Evolutionary conservation across 2,113 vertebrate genomes (phyloP).

Genomic region (Semicossyphus pulcher): DNA sequence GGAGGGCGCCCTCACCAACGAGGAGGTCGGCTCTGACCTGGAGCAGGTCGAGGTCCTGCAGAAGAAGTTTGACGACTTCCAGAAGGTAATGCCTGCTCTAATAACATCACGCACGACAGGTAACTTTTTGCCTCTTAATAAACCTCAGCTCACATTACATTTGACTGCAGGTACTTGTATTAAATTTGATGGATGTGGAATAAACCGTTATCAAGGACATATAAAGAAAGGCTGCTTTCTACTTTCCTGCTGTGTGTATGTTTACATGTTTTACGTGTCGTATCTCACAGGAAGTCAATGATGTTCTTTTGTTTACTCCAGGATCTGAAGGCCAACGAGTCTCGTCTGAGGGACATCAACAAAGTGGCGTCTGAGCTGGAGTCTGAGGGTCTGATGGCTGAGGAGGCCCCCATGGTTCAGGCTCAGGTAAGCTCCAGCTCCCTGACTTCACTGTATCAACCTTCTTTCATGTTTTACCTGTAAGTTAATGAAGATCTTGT

Average conservation of each 20-base stretch:
- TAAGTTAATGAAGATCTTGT: neutral
- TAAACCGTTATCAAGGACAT: no score
- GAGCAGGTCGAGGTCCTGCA: conserved; percentile 99
- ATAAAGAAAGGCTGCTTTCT: no score
- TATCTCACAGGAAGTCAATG: neutral
- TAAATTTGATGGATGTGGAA: no score
- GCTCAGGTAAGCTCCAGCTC: conserved; percentile 85
- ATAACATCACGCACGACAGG: no score
- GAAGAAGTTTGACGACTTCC: conserved; percentile 99
- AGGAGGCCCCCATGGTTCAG: conserved; percentile 92
- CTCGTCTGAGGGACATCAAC: conserved; percentile 97
- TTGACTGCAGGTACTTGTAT: no score
- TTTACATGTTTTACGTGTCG: no score
- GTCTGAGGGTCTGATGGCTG: conserved; percentile 96
- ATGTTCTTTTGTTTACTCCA: conserved; percentile 52
- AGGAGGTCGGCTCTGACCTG: conserved; percentile 95
- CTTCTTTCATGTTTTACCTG: neutral
- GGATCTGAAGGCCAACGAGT: conserved; percentile 98
- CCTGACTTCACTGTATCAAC: neutral
- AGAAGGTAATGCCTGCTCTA: conserved; percentile 86
- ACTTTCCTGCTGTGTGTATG: no score
- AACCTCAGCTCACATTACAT: no score
- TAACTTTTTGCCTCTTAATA: no score
- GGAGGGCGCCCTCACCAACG: conserved; percentile 91
- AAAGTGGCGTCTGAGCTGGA: conserved; percentile 96